Base-by-base conservation (phyloP, 2,113 vertebrate genomes). In the Mastomys natalensis region DNA sequence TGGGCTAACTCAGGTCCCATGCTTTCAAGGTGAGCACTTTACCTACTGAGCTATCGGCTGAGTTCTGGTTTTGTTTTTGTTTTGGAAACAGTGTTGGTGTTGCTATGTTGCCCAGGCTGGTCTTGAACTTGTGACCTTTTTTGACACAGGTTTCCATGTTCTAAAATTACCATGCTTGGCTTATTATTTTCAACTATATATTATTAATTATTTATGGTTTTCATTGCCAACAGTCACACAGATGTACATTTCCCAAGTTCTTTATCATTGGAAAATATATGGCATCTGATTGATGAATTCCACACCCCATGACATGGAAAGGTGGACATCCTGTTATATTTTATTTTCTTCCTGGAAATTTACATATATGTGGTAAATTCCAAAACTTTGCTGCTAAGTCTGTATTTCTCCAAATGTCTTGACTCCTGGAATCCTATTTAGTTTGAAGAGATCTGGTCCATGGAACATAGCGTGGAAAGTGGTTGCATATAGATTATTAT, bases 391-490 rank as follows among this genome's bases (percentile, higher is more conserved):
- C 60, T 84, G 40, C 37, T 78, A 76, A 92, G n/a, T 60, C 26
- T 60, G 29, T 16, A 19, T 87, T 89, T 93, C 82, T 93, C 43
- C 21, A 91, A 90, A 91, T 80, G 31, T 74, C 86, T 93, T 93
- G 21, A 93, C 87, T 88, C 40, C 34, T 86, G 43, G 53, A 90
- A 72, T 95, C 53, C 60, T 81, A 37, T 77, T 95, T 90, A 81
- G 26, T 91, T 93, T 96, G 45, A 95, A 73, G 80, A 96, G 26
- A 45, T 60, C 51, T 76, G 72, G 55, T 55, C 48, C n/a, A 24
- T 24, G 53, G 92, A 78, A 90, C 87, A 76, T 8, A 93, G 10
- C 72, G 7, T 85, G 85, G 81, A 85, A 78, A 89, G 45, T 70
- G 24, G 37, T 95, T 66, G 64, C 29, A 16, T 34, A 40, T 8